Evolutionary conservation across 2,113 vertebrate species (phyloP).

Genomic region (Urocolius indicus): DNA sequence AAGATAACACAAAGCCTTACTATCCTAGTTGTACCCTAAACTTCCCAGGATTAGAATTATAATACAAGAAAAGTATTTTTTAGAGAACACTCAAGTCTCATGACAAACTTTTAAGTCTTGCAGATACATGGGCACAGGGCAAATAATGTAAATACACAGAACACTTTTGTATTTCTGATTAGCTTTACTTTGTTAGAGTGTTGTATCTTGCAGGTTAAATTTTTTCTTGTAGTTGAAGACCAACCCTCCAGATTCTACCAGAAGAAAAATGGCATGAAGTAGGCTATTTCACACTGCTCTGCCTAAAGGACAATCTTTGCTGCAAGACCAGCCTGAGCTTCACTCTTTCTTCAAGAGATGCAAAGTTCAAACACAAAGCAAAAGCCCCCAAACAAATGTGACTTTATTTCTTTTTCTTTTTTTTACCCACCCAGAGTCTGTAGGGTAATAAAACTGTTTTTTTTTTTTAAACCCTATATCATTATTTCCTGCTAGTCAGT

Average conservation of each 20-base stretch:
- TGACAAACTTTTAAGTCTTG: not conserved
- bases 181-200: not conserved
- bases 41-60: not conserved
- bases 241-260: not conserved
- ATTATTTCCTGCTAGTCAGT: not conserved
- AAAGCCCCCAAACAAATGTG: not conserved
- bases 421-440: not conserved
- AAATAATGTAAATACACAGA: not conserved
- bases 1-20: not conserved
- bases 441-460: not conserved
- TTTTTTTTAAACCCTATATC: too few species aligned
- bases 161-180: not conserved
- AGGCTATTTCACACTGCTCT: not conserved
- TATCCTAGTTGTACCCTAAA: not conserved
- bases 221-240: not conserved
- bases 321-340: not conserved
- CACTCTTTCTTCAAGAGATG: not conserved
- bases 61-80: not conserved
- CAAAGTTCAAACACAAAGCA: not conserved
- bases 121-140: not conserved
- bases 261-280: not conserved
- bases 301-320: not conserved
- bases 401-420: not conserved
- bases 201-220: not conserved
- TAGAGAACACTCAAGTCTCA: not conserved